Evolutionary conservation across 1,140 invertebrate genomes (phyloP), one percentile per base, ranked within the genome.

Genomic region (Anastrepha ludens): DNA sequence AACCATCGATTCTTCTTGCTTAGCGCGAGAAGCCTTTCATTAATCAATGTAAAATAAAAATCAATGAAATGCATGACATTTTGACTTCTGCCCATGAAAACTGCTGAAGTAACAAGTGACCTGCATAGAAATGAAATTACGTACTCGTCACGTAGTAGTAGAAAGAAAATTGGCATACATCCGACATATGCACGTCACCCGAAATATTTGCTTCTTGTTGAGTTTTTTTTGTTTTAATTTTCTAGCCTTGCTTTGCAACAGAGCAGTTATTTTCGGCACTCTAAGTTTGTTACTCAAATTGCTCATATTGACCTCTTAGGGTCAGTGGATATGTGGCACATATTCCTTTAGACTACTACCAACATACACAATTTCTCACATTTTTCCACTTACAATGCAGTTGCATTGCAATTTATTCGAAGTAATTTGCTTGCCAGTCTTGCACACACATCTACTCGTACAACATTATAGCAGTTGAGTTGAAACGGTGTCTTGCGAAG

Each of bases 291-390:
- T 15, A 47, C 2, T 74, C 5, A 13, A 62, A 62, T 44, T 74
- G 70, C 4, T 74, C 29, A 13, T 7, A 50, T 74, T 81, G 74
- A 81, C 74, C 74, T 81, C 74, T n/a, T 17, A 81, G 74, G 74
- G 74, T 81, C 41, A 81, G 44, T 74, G 39, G 41, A 74, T 74
- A 74, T 74, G 74, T 81, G n/a, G 11, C 47, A 81, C 74, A 81
- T 81, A 81, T n/a, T 20, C 74, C 74, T 55, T n/a, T 39, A 78
- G 2, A 55, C n/a, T 58, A 29, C 74, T 2, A 81, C 7, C 20
- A 9, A 20, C 0, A 81, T 58, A 81, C 50, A 81, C 15, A 29
- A 20, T 7, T 39, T 20, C 2, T 29, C 29, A 67, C 64, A 67
- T 20, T 55, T 55, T 81, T n/a, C 44, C 17, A 55, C 17, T 50